Evolutionary conservation across 2,797 vertebrate species (phyloP).

Genomic region (Dipus sagitta): DNA sequence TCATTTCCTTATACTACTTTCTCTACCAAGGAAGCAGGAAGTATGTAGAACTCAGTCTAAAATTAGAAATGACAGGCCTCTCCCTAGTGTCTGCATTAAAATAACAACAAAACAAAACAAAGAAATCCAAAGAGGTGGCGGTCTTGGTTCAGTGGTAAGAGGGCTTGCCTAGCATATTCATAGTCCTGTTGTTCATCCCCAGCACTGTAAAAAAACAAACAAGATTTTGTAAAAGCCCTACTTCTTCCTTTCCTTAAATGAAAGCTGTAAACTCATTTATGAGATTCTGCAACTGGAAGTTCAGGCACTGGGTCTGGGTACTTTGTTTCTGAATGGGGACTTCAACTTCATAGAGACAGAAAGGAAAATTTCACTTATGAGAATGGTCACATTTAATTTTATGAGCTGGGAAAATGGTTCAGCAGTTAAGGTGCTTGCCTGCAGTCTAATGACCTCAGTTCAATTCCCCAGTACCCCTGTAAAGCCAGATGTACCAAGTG

Average conservation of each 20-base stretch:
- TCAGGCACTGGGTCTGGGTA: neutral
- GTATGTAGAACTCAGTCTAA: conserved; percentile 56
- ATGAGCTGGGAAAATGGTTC: too few species aligned
- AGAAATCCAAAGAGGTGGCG: neutral
- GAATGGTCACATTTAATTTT: neutral
- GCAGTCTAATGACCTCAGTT: too few species aligned
- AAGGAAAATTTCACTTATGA: conserved; percentile 13
- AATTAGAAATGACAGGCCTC: conserved; percentile 48
- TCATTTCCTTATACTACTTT: conserved; percentile 49
- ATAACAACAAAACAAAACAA: neutral
- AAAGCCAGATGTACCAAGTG: too few species aligned
- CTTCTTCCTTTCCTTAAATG: conserved; percentile 42
- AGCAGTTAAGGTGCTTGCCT: too few species aligned
- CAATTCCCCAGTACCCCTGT: too few species aligned
- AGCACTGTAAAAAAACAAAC: neutral
- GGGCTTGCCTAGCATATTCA: neutral
- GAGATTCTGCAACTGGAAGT: neutral
- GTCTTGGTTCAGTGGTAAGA: neutral
- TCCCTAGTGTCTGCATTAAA: neutral
- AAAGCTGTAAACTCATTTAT: conserved; percentile 33
- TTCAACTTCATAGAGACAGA: conserved; percentile 14
- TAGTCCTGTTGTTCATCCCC: neutral
- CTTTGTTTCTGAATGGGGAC: conserved; percentile 13
- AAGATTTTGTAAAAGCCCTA: conserved; percentile 18
- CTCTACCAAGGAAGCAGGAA: conserved; percentile 42